Evolutionary conservation across 1,140 invertebrate species (phyloP).

Genomic region (Habropoda laboriosa): DNA sequence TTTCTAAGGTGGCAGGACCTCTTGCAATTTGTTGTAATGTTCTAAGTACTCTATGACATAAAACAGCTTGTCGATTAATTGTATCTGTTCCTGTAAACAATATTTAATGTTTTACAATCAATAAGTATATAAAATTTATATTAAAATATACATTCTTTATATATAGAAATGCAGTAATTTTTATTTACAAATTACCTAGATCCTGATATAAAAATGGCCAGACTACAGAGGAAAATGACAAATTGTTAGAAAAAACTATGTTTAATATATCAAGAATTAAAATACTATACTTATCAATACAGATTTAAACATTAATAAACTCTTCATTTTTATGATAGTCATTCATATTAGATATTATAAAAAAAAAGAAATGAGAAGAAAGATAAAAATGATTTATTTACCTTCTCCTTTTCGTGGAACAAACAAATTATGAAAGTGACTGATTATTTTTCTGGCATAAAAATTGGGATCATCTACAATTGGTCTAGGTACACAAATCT

Average conservation of each 20-base stretch:
- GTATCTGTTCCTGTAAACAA: conserved; percentile 88
- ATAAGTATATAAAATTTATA: neutral
- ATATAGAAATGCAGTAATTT: conserved; percentile 10
- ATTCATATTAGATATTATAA: neutral
- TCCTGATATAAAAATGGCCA: conserved; percentile 94
- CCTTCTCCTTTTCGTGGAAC: conserved; percentile 95
- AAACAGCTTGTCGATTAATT: conserved; percentile 95
- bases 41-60: conserved; percentile 96
- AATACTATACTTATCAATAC: too few species aligned
- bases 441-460: conserved; percentile 95
- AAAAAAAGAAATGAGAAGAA: neutral
- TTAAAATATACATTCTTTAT: neutral
- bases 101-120: conserved; percentile 13
- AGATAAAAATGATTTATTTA: conserved; percentile 74
- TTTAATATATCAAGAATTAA: too few species aligned
- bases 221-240: conserved; percentile 85
- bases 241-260: conserved; percentile 13
- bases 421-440: conserved; percentile 97
- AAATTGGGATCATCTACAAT: conserved; percentile 94
- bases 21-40: conserved; percentile 94
- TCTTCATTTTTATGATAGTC: neutral
- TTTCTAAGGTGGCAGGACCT: conserved; percentile 88
- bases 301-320: neutral
- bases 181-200: conserved; percentile 85
- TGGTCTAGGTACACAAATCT: conserved; percentile 92